Conservation (phyloP, 2,888 invertebrate species). For the Halictus quadricinctus region DNA sequence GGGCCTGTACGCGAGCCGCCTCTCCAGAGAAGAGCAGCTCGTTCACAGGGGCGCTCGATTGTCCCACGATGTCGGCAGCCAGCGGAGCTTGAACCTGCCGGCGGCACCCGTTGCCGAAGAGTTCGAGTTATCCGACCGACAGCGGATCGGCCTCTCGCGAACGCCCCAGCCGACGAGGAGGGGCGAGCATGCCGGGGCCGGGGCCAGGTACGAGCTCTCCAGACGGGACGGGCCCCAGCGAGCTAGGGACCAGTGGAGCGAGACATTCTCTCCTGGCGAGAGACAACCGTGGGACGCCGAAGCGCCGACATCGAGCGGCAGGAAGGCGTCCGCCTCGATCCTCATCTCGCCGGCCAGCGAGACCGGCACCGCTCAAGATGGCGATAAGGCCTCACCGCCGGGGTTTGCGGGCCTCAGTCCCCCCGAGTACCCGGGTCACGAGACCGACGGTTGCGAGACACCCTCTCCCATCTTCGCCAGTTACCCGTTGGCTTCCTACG, state of each 20-base stretch:
- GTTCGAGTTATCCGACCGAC: conserved; percentile 58
- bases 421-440: conserved; percentile 59
- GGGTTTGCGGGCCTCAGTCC: conserved; percentile 62
- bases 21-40: conserved; percentile 75
- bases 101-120: conserved; percentile 58
- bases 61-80: conserved; percentile 68
- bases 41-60: conserved; percentile 53
- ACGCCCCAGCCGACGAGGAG: conserved; percentile 75
- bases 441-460: conserved; percentile 48
- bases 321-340: conserved; percentile 44
- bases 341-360: conserved; percentile 52
- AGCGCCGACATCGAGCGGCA: not conserved
- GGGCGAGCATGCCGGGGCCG: conserved; percentile 44
- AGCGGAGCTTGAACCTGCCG: conserved; percentile 72
- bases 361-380: conserved; percentile 23
- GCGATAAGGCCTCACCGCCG: conserved; percentile 32
- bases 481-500: conserved; percentile 56
- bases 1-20: conserved; percentile 75
- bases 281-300: conserved; percentile 25
- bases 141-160: conserved; percentile 68
- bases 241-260: conserved; percentile 15
- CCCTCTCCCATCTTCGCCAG: conserved; percentile 62
- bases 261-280: conserved; percentile 46
- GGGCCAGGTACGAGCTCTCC: conserved; percentile 21
- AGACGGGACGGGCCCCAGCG: conserved; percentile 30